Evolutionary conservation across 2,797 vertebrate genomes (phyloP), one percentile per base, ranked within the genome.

Genomic region (Molothrus aeneus): DNA sequence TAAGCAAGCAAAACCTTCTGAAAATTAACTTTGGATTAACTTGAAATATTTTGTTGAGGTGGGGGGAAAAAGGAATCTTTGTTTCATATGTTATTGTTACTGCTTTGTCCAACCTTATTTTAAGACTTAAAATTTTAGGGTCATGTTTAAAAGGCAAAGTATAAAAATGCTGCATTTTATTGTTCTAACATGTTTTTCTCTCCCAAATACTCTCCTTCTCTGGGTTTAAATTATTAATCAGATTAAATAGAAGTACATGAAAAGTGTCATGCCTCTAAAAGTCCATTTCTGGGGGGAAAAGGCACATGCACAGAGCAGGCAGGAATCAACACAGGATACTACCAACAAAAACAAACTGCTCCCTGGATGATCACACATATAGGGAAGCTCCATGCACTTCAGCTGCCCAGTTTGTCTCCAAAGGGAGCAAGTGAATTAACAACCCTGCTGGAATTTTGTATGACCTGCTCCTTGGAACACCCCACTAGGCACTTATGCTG

Each of bases 21-120:
- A 91, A 95, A 92, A 86, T 75, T 83, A 93, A 84, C 69, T 92
- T 86, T 56, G 36, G 15, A 92, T 93, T 90, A 75, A 89, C 45
- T 56, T 85, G 59, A 65, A 94, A 74, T 92, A 75, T 66, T 86
- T 53, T 51, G 18, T 45, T 77, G 56, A 90, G 20, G 14, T 73
- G 13, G 16, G 4, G 15, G 51, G 42, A 68, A 74, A 51, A 51
- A 28, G 1, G 10, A 56, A 75, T 42, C 40, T 80, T 73, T 80
- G 11, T 70, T 86, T 69, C 31, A 17, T 40, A 25, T 75, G 18
- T 92, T 75, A 70, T 17, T 53, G 22, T 65, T 72, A 81, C 2
- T 78, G 25, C 28, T 90, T 93, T 40, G 12, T 25, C 22, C 34
- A 74, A 57, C 2, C 10, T 82, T 78, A 65, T 54, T 84, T 69